Conservation (phyloP, 2,888 invertebrate genomes). For the Parnassius apollo region DNA sequence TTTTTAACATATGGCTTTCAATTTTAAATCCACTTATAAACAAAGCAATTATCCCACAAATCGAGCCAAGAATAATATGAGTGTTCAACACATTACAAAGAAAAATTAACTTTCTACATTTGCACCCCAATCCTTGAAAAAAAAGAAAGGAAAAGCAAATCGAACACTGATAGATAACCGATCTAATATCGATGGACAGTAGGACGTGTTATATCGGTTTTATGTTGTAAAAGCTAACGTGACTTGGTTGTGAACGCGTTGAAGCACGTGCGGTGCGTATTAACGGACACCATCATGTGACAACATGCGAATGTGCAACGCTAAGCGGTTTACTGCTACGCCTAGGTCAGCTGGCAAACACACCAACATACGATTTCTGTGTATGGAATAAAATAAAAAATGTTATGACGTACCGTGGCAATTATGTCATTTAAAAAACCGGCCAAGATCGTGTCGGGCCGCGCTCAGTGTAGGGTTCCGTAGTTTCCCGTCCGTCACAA, state of each 20-base stretch:
- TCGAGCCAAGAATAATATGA: too few relatives aligned
- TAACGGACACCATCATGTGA: conserved; percentile 27
- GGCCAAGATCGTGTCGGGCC: too few relatives aligned
- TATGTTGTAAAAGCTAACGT: conserved; percentile 45
- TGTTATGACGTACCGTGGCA: too few relatives aligned
- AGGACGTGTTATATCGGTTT: conserved; percentile 44
- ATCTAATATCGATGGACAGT: conserved; percentile 23
- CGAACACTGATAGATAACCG: conserved; percentile 17
- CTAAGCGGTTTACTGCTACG: conserved; percentile 20
- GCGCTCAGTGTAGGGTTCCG: too few relatives aligned
- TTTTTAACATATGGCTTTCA: too few relatives aligned
- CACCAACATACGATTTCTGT: neutral
- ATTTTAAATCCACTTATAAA: too few relatives aligned
- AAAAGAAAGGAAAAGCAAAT: conserved; percentile 12
- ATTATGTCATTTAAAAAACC: too few relatives aligned
- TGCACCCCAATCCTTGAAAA: neutral
- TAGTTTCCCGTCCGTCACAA: too few relatives aligned
- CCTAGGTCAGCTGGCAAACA: conserved; percentile 4
- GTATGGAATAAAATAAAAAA: too few relatives aligned
- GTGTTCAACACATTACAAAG: neutral
- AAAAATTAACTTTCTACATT: neutral
- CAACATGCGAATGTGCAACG: conserved; percentile 14
- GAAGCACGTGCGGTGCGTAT: conserved; percentile 49
- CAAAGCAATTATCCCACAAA: too few relatives aligned
- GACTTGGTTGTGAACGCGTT: conserved; percentile 52